Evolutionary conservation across 2,888 invertebrate genomes (phyloP).

Genomic region (Dromius quadrimaculatus): DNA sequence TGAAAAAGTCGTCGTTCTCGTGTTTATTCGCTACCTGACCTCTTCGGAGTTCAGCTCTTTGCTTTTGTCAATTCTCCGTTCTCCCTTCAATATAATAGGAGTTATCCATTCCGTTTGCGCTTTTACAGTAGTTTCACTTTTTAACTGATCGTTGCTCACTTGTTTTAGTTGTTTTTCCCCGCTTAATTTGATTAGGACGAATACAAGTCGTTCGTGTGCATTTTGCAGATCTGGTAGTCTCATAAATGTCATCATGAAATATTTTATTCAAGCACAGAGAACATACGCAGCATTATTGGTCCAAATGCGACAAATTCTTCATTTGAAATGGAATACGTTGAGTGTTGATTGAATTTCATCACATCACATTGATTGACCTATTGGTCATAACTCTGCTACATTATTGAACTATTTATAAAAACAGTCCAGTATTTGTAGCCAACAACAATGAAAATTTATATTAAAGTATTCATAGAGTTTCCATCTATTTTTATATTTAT

Average conservation of each 20-base stretch:
- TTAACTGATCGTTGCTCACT: slow-evolving; percentile 27
- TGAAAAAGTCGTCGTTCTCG: slow-evolving; percentile 20
- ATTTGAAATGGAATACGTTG: too few relatives aligned
- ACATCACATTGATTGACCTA: background rate
- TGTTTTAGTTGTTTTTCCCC: slow-evolving; percentile 7
- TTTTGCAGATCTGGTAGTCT: slow-evolving; percentile 10
- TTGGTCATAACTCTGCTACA: too few relatives aligned
- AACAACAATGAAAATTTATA: too few relatives aligned
- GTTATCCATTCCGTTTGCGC: slow-evolving; percentile 20
- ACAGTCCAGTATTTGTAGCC: too few relatives aligned
- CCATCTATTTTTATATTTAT: too few relatives aligned
- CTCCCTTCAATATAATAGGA: slow-evolving; percentile 8
- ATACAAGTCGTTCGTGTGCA: slow-evolving; percentile 7
- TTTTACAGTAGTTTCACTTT: slow-evolving; percentile 24
- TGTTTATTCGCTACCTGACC: slow-evolving; percentile 34
- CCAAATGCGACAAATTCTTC: too few relatives aligned
- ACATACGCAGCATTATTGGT: too few relatives aligned
- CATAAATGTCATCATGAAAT: slow-evolving; percentile 26
- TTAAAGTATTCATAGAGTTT: too few relatives aligned
- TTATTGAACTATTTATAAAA: too few relatives aligned
- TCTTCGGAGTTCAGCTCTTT: background rate
- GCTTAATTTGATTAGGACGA: slow-evolving; percentile 9
- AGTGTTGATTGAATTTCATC: background rate
- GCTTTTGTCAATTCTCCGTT: slow-evolving; percentile 11
- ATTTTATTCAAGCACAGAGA: slow-evolving; percentile 24